Conservation (phyloP, 1,140 invertebrate species). For the Zaprionus vittiger region DNA sequence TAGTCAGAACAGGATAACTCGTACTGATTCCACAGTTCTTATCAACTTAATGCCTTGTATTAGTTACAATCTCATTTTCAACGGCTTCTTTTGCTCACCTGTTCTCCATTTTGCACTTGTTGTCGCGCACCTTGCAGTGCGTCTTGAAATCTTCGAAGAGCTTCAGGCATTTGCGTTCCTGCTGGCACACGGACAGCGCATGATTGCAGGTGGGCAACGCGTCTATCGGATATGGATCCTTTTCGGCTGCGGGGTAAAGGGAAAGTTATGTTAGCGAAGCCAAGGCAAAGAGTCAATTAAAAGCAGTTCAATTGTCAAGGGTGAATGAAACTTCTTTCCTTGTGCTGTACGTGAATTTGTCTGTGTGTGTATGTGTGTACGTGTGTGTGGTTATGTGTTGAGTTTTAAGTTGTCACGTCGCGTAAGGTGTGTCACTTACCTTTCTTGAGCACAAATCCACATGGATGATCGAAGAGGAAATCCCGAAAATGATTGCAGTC, state of each 20-base stretch:
- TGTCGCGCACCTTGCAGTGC: conserved; percentile 92
- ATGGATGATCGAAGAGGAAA: conserved; percentile 96
- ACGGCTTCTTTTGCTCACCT: conserved; percentile 86
- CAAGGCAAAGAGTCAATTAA: conserved; percentile 29
- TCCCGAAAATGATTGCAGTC: conserved; percentile 96
- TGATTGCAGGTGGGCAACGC: conserved; percentile 94
- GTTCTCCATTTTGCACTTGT: conserved; percentile 94
- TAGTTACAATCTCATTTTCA: background rate
- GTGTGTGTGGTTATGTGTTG: background rate
- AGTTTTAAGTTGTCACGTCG: background rate
- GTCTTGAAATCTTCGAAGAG: conserved; percentile 93
- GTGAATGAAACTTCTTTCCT: background rate
- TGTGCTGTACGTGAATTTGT: background rate
- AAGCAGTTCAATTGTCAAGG: background rate
- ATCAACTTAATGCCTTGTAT: too few relatives aligned
- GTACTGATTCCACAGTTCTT: too few relatives aligned
- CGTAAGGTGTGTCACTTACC: conserved; percentile 86
- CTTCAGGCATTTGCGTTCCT: conserved; percentile 90
- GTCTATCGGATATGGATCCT: conserved; percentile 93
- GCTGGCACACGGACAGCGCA: conserved; percentile 92
- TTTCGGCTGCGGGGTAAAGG: conserved; percentile 87
- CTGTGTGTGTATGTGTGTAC: background rate
- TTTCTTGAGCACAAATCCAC: conserved; percentile 94
- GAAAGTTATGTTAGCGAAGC: conserved; percentile 1
- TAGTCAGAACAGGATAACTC: background rate